These are phyloP conservation scores for Cyrtorhinus lividipennis DNA, from an alignment of 1,140 invertebrate genomes.

Conservation along the genomic window DNA sequence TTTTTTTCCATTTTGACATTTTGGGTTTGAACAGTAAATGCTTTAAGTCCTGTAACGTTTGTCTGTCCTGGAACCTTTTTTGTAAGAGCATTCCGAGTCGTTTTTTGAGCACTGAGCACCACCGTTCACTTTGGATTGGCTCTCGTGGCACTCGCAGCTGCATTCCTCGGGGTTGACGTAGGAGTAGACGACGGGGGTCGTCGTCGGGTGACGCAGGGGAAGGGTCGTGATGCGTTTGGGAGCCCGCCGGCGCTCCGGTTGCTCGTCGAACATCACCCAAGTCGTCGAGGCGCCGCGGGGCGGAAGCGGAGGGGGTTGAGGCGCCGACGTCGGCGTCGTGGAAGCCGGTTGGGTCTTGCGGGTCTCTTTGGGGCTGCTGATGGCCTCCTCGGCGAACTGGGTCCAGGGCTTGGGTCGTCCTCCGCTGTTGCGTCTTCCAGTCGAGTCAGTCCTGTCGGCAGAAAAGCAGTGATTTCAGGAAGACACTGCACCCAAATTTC, in stretches of 20 bases:
- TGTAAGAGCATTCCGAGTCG: slow-evolving; percentile 5
- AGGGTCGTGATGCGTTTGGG: slow-evolving; percentile 67
- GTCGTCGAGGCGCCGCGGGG: slow-evolving; percentile 37
- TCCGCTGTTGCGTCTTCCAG: slow-evolving; percentile 21
- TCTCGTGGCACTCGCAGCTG: slow-evolving; percentile 64
- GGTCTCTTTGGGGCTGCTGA: slow-evolving; percentile 14
- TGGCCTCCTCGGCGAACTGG: slow-evolving; percentile 17
- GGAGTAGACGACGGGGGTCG: slow-evolving; percentile 35
- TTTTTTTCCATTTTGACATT: slow-evolving; percentile 1
- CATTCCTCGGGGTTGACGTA: slow-evolving; percentile 72
- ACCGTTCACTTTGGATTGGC: slow-evolving; percentile 12
- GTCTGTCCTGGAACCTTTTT: slow-evolving; percentile 18
- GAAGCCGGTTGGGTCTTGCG: background rate
- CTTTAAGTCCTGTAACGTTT: slow-evolving; percentile 18
- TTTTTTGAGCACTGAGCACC: slow-evolving; percentile 12
- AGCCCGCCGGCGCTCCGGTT: slow-evolving; percentile 58
- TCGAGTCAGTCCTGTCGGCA: slow-evolving; percentile 11
- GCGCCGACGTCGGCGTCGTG: slow-evolving; percentile 12
- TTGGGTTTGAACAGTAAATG: background rate
- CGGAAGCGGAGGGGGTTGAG: slow-evolving; percentile 33
- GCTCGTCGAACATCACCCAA: slow-evolving; percentile 76
- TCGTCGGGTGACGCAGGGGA: slow-evolving; percentile 33
- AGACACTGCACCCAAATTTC: background rate
- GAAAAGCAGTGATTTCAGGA: background rate
- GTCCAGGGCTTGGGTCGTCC: slow-evolving; percentile 24